Evolutionary conservation across 2,113 vertebrate genomes (phyloP), one percentile per base, ranked within the genome.

Genomic region (Ptyas mucosa): DNA sequence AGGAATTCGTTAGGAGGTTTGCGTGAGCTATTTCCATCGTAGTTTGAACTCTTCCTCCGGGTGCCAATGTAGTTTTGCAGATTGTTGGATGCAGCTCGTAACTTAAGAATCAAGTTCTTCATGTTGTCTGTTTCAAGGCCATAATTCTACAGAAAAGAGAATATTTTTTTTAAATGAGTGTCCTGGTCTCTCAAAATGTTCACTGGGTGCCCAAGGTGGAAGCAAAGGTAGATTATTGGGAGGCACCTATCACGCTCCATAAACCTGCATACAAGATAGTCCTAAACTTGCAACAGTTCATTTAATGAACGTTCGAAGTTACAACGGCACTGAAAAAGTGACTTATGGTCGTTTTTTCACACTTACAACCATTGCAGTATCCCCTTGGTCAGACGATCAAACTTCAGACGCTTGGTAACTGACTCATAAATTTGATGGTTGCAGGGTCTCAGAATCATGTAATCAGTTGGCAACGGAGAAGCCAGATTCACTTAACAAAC

Each of bases 1-100:
- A 99, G 98, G 93, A 99, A 99, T 95, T 99, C 98, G 20, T 99
- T 99, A 91, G 98, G 98, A 8, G 99, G 99, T 95, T 99, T 99
- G 94, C 94, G 98, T 1, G 98, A 98, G 0, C 95, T 97, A 96
- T 95, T 98, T 86, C 98, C 98, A 1, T 99, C 98, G 0, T 99
- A 99, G 18, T 93, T 95, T 0, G 98, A 97, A 94, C 97, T 99
- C 93, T 98, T 99, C 94, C 98, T 97, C 88, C 98, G 97, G 90
- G 98, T 98, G 5, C 98, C 97, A 3, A 99, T 98, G 91, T 98
- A 98, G 89, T 98, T 99, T 95, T 99, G 99, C 8, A 99, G 97
- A 89, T 98, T 98, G 95, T 98, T 98, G 95, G 98, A 98, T 52
- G 99, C 98, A 0, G 98, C 98, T 94, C 98, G 97, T 96, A 99